Percentiles rank a stretch among this genome's conserved stretches.
phyloP scores from a whole-genome alignment of 2,797 vertebrate genomes.

The Anguilla megastoma region DNA sequence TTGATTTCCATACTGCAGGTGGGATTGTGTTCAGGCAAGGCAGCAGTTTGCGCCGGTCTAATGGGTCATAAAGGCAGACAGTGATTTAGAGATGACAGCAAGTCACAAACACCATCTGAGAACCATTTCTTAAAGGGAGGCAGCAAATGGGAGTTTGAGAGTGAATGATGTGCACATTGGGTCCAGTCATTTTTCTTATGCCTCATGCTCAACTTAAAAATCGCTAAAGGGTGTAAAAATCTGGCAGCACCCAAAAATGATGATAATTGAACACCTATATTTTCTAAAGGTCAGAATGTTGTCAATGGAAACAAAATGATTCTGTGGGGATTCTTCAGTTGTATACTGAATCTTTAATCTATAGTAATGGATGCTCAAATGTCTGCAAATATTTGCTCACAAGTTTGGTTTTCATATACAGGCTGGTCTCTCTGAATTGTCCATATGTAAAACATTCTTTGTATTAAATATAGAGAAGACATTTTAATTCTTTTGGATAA shows the following conservation, averaged over 20 bases:
- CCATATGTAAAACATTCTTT: background rate
- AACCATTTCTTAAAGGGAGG: constrained; percentile 42
- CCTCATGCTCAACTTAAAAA: constrained; percentile 52
- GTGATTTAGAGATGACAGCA: constrained; percentile 37
- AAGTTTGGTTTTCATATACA: background rate
- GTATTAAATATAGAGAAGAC: background rate
- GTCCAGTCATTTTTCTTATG: constrained; percentile 62
- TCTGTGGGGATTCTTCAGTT: background rate
- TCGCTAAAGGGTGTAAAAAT: constrained; percentile 58
- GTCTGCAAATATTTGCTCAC: background rate
- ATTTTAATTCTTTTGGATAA: background rate
- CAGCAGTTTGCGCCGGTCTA: constrained; percentile 9
- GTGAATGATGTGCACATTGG: constrained; percentile 53
- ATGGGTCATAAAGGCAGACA: constrained; percentile 33
- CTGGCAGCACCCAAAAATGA: constrained; percentile 50
- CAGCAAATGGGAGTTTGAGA: constrained; percentile 45
- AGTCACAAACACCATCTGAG: constrained; percentile 47
- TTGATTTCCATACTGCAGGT: background rate
- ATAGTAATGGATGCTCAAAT: background rate
- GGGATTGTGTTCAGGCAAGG: background rate
- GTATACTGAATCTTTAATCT: background rate
- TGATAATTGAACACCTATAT: constrained; percentile 46
- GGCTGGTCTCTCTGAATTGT: background rate
- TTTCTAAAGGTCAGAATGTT: constrained; percentile 22
- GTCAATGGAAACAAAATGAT: background rate